Evolutionary conservation across 1,140 invertebrate genomes (phyloP), one percentile per base, ranked within the genome.

Genomic region (Pentalonia nigronervosa): DNA sequence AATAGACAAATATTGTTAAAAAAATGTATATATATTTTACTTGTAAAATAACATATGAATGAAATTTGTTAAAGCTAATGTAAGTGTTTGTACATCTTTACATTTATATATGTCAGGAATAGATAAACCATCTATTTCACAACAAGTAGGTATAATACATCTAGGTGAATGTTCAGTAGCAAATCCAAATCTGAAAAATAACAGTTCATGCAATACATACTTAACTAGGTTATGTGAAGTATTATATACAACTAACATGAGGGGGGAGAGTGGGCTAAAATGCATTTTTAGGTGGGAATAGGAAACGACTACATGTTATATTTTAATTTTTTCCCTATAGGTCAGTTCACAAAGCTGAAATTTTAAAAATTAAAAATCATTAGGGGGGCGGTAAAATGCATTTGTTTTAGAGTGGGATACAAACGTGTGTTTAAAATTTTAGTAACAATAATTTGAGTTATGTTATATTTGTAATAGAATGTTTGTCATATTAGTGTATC

Each of bases 41-140:
- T 97, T 98, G 94, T 98, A 99, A 95, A 98, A 99, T 88, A 99
- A 95, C 60, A 96, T 95, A 95, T 99, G 98, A 56, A 99, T 95
- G 96, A 99, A 99, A 94, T 98, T 97, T 20, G 91, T 41, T 30
- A 93, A 21, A 36, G 99, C 97, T 7, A 99, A 95, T 88, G 98
- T 96, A 94, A 98, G 97, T 95, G 98, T 98, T 2, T 99, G 96
- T 94, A 99, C 97, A 47, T 97, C 96, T n/a, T 96, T 95, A 94
- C 96, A 95, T 86, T 96, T 95, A 95, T 97, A 98, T 93, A 97
- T 96, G 94, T 97, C 96, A n/a, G 99, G 95, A 94, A 96, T 96
- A 94, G 97, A 96, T 17, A 96, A 95, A 94, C 96, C 95, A 91
- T 97, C 96, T 50, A 96, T 96, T 94, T 96, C 96, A 20, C 97